A percentile compares a stretch with the other conserved stretches of the same genome.
Evolutionary conservation across 2,888 invertebrate genomes (phyloP).

Genomic region (Drosophila paranaensis): DNA sequence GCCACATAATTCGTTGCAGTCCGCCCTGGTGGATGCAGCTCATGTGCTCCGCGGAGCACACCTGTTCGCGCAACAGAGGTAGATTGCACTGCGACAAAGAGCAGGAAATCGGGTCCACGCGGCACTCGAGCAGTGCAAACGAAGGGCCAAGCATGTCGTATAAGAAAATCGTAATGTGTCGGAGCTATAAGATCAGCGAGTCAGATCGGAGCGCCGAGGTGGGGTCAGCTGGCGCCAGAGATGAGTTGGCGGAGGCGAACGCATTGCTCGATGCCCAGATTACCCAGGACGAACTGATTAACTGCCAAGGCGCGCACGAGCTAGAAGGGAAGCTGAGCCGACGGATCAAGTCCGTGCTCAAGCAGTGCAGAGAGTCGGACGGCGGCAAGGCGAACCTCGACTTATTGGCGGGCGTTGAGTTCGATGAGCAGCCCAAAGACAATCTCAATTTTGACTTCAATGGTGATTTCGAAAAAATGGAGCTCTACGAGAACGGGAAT

Average conservation of each 20-base stretch:
- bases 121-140: not conserved
- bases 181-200: not conserved
- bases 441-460: not conserved
- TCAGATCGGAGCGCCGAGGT: not conserved
- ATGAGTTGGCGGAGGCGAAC: not conserved
- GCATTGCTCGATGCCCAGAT: not conserved
- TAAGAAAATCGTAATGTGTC: not conserved
- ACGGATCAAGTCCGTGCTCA: not conserved
- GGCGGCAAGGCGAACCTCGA: no score
- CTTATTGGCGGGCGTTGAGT: not conserved
- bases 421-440: not conserved
- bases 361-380: not conserved
- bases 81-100: not conserved
- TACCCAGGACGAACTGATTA: not conserved
- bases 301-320: not conserved
- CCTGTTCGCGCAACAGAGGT: not conserved
- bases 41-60: not conserved
- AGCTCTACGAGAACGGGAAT: not conserved
- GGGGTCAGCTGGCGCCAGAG: not conserved
- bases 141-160: not conserved
- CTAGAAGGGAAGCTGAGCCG: not conserved
- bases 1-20: not conserved
- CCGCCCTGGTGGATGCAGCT: not conserved
- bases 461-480: not conserved
- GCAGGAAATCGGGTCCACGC: not conserved